Percentiles rank a stretch among this genome's conserved stretches.
These are phyloP conservation scores for Pseudolaguvia tuberculata DNA, from an alignment of 2,113 vertebrate species.

Conservation along the genomic window DNA sequence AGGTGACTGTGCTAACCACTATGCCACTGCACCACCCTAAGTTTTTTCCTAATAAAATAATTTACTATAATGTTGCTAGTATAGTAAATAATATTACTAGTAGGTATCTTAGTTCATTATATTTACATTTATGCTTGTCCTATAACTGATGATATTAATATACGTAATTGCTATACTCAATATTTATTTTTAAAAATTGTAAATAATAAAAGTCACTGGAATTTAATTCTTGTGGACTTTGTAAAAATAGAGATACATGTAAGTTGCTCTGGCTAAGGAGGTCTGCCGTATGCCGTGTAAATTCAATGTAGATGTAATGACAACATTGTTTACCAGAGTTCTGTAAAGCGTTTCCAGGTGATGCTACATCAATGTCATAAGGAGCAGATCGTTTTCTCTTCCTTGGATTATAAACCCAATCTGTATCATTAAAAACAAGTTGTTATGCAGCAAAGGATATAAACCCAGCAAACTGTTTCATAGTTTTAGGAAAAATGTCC, in stretches of 20 bases:
- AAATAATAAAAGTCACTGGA: background rate
- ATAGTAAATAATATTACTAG: background rate
- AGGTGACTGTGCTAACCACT: too few relatives aligned
- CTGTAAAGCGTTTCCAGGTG: background rate
- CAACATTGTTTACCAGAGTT: conserved; percentile 7
- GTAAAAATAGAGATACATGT: too few relatives aligned
- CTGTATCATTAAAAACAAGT: conserved; percentile 51
- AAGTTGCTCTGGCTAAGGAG: too few relatives aligned
- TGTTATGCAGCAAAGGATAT: background rate
- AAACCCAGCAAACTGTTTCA: background rate
- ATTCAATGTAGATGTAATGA: too few relatives aligned
- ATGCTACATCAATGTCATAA: background rate
- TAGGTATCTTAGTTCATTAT: background rate
- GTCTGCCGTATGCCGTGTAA: too few relatives aligned
- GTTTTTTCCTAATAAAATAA: too few relatives aligned
- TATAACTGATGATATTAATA: background rate
- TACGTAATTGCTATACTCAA: background rate
- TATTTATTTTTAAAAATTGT: background rate
- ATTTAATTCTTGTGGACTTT: background rate
- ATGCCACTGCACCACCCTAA: too few relatives aligned
- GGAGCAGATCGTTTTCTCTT: conserved; percentile 62
- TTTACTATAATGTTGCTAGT: background rate
- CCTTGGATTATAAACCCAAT: conserved; percentile 75
- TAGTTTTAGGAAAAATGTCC: background rate
- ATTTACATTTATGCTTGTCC: background rate